Conservation (phyloP, 2,113 vertebrate genomes). For the Kryptolebias marmoratus region DNA sequence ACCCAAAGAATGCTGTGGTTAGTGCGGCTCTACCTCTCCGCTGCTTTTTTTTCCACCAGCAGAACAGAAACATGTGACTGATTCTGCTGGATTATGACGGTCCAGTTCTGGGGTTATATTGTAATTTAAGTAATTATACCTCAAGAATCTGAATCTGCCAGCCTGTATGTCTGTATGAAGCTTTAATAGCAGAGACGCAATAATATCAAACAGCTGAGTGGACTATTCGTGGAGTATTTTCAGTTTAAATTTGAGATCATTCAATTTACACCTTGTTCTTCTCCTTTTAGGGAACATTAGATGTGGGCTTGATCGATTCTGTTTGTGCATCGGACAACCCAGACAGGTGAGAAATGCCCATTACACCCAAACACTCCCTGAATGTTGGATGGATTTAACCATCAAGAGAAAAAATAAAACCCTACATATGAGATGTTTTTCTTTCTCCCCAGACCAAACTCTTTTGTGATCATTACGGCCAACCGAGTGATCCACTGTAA, state of each 20-base stretch:
- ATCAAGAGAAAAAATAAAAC: neutral
- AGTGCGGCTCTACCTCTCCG: conserved; percentile 70
- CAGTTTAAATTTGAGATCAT: neutral
- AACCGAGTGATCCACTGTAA: conserved; percentile 95
- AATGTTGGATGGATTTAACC: neutral
- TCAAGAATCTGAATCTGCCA: conserved; percentile 1
- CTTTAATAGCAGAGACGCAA: neutral
- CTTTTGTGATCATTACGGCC: conserved; percentile 94
- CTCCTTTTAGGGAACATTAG: conserved; percentile 86
- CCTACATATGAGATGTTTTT: accelerated
- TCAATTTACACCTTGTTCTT: neutral
- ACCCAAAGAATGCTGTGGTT: conserved; percentile 95
- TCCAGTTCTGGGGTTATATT: conserved; percentile 13
- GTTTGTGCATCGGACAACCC: conserved; percentile 94
- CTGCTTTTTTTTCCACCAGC: conserved; percentile 28
- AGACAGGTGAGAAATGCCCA: conserved; percentile 82
- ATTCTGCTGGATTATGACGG: conserved; percentile 13
- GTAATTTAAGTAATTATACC: conserved; percentile 10
- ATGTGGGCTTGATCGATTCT: conserved; percentile 92
- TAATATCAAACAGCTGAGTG: neutral
- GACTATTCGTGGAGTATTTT: neutral
- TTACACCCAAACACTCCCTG: neutral
- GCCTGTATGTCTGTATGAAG: neutral
- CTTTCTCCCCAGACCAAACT: conserved; percentile 84
- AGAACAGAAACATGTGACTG: conserved; percentile 26